phyloP scores from a whole-genome alignment of 2,113 vertebrate genomes.

The Xerus inauris region DNA sequence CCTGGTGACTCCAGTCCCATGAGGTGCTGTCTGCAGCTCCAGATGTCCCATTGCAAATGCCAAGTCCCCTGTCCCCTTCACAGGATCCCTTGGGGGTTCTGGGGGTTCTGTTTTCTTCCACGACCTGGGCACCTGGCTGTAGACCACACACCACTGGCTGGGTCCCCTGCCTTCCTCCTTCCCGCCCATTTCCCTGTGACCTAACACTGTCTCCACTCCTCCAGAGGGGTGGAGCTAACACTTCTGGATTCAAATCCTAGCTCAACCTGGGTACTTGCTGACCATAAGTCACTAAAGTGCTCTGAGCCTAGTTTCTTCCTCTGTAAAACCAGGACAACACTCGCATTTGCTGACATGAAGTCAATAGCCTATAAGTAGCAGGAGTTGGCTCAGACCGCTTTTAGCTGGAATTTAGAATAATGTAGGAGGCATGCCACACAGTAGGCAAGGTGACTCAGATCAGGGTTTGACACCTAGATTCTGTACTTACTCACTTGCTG shows the following conservation, averaged over 20 bases:
- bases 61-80: not conserved
- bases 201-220: not conserved
- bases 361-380: not conserved
- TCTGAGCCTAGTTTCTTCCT: not conserved
- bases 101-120: not conserved
- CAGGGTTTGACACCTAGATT: not conserved
- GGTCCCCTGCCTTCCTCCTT: not conserved
- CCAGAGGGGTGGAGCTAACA: not conserved
- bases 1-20: not conserved
- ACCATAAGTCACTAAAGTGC: not conserved
- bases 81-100: not conserved
- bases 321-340: not conserved
- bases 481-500: not conserved
- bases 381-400: not conserved
- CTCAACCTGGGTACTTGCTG: not conserved
- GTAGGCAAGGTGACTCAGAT: not conserved
- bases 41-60: not conserved
- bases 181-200: not conserved
- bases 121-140: not conserved
- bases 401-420: not conserved
- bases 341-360: not conserved
- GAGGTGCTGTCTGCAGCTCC: not conserved
- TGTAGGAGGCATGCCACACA: fast-evolving
- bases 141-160: not conserved
- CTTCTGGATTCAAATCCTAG: not conserved